phyloP scores from a whole-genome alignment of 2,888 invertebrate species.

The Ichneumoninae sp. region DNA sequence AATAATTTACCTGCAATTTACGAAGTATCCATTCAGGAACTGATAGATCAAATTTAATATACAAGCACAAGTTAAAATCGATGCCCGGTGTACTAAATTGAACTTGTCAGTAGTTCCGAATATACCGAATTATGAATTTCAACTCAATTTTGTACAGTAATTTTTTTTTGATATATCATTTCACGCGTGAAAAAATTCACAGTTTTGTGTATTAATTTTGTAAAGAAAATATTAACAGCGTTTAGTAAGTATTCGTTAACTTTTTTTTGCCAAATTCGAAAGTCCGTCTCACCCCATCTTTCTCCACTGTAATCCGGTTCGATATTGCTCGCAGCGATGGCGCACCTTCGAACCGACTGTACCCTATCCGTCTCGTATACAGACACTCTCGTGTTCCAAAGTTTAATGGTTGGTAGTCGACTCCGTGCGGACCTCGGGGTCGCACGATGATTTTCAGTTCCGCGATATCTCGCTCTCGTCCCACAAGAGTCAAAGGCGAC shows the following conservation, averaged over 20 bases:
- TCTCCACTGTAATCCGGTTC: background rate
- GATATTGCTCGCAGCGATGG: background rate
- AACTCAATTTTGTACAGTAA: background rate
- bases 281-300: background rate
- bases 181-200: background rate
- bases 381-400: constrained; percentile 1
- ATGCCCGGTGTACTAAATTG: too few species aligned
- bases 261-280: background rate
- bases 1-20: too few species aligned
- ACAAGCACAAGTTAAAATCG: too few species aligned
- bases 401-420: constrained; percentile 11
- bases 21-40: too few species aligned
- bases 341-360: background rate
- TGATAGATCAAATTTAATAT: too few species aligned
- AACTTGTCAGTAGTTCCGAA: too few species aligned
- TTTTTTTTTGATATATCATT: background rate
- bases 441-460: constrained; percentile 35
- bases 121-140: too few species aligned
- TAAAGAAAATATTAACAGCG: background rate
- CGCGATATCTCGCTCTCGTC: constrained; percentile 41
- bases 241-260: background rate
- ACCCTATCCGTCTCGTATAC: background rate
- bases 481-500: constrained; percentile 17
- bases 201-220: background rate
- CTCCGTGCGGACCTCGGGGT: constrained; percentile 41